Percentiles rank a stretch among this genome's conserved stretches.
Conservation (phyloP, 2,888 invertebrate species). For the Caenorhabditis angaria region DNA sequence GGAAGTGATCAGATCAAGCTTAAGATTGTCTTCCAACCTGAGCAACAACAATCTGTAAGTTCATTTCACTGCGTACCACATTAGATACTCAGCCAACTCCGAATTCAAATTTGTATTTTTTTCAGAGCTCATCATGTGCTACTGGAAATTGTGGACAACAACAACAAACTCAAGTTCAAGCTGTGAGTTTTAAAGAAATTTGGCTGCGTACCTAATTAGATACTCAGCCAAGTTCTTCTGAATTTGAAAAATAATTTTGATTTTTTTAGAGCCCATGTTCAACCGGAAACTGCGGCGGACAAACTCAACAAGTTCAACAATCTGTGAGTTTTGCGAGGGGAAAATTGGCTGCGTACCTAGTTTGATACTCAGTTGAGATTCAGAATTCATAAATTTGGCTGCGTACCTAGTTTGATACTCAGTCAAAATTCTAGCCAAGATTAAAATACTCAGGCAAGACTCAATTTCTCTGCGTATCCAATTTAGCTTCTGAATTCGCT, state of each 20-base stretch:
- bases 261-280: conserved; percentile 25
- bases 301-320: background rate
- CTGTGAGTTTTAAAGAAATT: too few species aligned
- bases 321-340: background rate
- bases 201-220: too few species aligned
- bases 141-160: conserved; percentile 20
- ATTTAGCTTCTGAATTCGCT: too few species aligned
- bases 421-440: too few species aligned
- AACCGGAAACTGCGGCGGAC: conserved; percentile 33
- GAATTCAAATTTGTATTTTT: background rate
- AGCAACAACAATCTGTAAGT: conserved; percentile 31
- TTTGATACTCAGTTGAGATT: too few species aligned
- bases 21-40: conserved; percentile 38
- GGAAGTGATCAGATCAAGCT: conserved; percentile 27
- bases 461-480: too few species aligned
- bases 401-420: too few species aligned
- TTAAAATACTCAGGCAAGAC: too few species aligned
- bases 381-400: too few species aligned
- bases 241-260: background rate
- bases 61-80: too few species aligned
- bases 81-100: background rate
- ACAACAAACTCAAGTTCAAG: conserved; percentile 11
- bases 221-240: background rate
- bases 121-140: background rate
- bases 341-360: too few species aligned